Percentiles rank a stretch among this genome's conserved stretches.
These are phyloP conservation scores for Sinosuthora webbiana DNA, from an alignment of 2,113 vertebrate genomes.

Conservation along the genomic window DNA sequence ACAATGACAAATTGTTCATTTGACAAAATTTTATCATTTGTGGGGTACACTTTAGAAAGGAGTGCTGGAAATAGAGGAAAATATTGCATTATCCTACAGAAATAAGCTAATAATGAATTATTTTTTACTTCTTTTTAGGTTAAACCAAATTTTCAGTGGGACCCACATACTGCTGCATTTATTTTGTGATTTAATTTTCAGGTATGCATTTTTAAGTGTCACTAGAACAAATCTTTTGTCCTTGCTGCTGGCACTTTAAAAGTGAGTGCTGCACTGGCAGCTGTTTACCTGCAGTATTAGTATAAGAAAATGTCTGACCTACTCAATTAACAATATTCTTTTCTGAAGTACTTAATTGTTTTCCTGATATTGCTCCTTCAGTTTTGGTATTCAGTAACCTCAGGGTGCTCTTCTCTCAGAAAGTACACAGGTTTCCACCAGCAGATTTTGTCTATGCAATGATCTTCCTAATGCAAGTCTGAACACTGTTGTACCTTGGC, in stretches of 20 bases:
- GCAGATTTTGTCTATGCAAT: background rate
- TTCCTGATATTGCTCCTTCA: background rate
- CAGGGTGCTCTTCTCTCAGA: background rate
- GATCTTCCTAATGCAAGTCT: background rate
- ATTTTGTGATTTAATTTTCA: background rate
- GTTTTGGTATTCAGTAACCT: background rate
- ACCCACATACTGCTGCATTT: background rate
- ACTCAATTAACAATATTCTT: background rate
- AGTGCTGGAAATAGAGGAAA: background rate
- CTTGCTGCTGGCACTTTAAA: background rate
- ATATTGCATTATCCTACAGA: background rate
- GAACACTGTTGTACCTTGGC: background rate
- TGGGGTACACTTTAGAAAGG: background rate
- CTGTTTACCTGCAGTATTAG: background rate
- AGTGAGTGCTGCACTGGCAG: background rate
- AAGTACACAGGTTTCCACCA: background rate
- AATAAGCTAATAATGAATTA: background rate
- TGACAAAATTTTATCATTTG: background rate
- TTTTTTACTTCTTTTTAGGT: background rate
- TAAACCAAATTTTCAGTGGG: background rate
- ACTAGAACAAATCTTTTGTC: background rate
- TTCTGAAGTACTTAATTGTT: background rate
- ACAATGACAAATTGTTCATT: background rate
- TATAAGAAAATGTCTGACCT: background rate
- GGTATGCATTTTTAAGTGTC: background rate